Conservation (phyloP, 2,113 vertebrate genomes). For the Corythoichthys intestinalis region DNA sequence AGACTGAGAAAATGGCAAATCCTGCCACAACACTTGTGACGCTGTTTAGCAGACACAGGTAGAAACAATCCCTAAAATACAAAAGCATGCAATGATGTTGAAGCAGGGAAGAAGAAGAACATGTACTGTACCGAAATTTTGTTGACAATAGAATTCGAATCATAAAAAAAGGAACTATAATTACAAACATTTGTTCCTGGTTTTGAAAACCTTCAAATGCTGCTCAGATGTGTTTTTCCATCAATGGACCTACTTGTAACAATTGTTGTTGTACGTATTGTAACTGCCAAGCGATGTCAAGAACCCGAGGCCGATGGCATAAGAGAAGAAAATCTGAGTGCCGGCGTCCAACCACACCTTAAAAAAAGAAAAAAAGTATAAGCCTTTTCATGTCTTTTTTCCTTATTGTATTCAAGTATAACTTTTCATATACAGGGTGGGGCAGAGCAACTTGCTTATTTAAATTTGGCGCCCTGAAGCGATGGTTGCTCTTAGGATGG, state of each 20-base stretch:
- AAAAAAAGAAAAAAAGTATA: neutral
- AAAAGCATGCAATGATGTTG: neutral
- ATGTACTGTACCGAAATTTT: neutral
- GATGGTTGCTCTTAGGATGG: no score
- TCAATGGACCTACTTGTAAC: constrained; percentile 76
- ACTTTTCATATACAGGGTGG: no score
- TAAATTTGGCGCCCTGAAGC: no score
- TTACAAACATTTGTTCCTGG: neutral
- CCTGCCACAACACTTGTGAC: constrained; percentile 82
- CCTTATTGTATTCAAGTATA: no score
- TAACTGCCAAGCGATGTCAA: constrained; percentile 89
- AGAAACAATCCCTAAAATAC: constrained; percentile 76
- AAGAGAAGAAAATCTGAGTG: constrained; percentile 91
- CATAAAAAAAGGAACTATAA: neutral
- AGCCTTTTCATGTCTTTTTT: neutral
- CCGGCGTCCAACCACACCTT: constrained; percentile 91
- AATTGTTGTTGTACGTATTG: constrained; percentile 88
- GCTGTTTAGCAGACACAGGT: constrained; percentile 85
- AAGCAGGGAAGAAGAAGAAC: neutral
- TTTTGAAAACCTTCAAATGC: neutral
- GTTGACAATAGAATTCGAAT: neutral
- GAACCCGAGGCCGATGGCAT: constrained; percentile 82
- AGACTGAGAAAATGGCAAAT: constrained; percentile 84
- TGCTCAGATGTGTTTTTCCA: neutral
- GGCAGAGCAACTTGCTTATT: no score